Base-by-base conservation (phyloP, 2,888 invertebrate species). In the Drosophila setosimentum region DNA sequence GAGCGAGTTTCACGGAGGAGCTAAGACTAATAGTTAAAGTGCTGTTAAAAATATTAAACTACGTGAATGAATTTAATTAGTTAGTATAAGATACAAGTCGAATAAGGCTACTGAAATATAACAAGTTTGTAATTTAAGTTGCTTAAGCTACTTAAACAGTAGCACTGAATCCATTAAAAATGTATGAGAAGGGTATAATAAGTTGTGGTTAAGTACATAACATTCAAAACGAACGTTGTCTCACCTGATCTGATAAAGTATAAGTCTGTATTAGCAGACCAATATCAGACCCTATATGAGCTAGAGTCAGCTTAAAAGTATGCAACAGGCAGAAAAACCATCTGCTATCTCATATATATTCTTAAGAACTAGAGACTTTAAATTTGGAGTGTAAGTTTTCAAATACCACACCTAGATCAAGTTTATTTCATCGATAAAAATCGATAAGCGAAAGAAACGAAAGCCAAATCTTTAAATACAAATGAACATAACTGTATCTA, bases 91-190 rank as follows among this genome's bases (percentile, higher is more conserved):
- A 13, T 7, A 21, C 13, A 21, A 13, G 2, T 16, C 16, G 16
- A 45, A 16, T 45, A 7, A 3, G 7, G 21, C 16, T 21, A 16
- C 21, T 24, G 16, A 45, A 24, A 16, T 2, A 16, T 7, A 45
- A 16, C 21, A 4, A 32, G 32, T 10, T 42, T n/a, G 82, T 78
- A 78, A 81, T 54, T 68, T 37, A 63, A 83, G 74, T 59, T n/a
- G 48, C 30, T 49, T 53, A 11, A 67, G 67, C 73, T 73, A 63
- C 67, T 42, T 32, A 13, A 27, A 27, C 27, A 27, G 48, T 33
- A 16, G 33, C 13, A 45, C 16, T 11, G n/a, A 4, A 42, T 1
- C 7, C 45, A 16, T 45, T 45, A 8, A 24, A 45, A 45, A 24
- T 45, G 4, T 2, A 2, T 24, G 24, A 8, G 1, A 21, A 21